Evolutionary conservation across 2,797 vertebrate species (phyloP).

Genomic region (Pangasius sanitwongsei): DNA sequence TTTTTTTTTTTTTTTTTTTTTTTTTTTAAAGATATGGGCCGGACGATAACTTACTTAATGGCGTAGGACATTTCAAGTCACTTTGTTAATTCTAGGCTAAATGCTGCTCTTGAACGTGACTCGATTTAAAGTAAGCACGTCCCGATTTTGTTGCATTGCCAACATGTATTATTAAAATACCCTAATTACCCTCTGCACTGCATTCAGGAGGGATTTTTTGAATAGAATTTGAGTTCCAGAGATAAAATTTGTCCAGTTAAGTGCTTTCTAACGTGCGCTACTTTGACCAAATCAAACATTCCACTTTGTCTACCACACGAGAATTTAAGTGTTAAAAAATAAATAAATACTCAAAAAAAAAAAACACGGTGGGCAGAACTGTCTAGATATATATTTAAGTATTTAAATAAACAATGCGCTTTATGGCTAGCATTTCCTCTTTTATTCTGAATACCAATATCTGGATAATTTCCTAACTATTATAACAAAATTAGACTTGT

Average conservation of each 20-base stretch:
- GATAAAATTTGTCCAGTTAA: not conserved
- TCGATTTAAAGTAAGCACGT: not conserved
- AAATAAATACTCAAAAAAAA: not conserved
- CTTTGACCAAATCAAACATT: not conserved
- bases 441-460: not conserved
- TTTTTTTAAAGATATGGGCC: not conserved
- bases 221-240: not conserved
- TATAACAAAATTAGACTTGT: not conserved
- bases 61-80: too few species aligned
- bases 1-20: not conserved
- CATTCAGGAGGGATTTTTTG: not conserved
- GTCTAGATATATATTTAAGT: too few species aligned
- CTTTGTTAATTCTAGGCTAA: not conserved
- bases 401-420: not conserved
- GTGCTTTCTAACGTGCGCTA: not conserved
- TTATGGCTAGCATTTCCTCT: not conserved
- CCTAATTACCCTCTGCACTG: not conserved
- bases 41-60: not conserved
- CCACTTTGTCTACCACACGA: not conserved
- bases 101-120: not conserved
- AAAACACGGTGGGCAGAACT: too few species aligned
- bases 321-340: not conserved
- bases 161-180: not conserved
- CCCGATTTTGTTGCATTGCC: not conserved
- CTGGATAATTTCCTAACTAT: not conserved